Evolutionary conservation across 2,888 invertebrate species (phyloP), one percentile per base, ranked within the genome.

Genomic region (Morpho deidamia): DNA sequence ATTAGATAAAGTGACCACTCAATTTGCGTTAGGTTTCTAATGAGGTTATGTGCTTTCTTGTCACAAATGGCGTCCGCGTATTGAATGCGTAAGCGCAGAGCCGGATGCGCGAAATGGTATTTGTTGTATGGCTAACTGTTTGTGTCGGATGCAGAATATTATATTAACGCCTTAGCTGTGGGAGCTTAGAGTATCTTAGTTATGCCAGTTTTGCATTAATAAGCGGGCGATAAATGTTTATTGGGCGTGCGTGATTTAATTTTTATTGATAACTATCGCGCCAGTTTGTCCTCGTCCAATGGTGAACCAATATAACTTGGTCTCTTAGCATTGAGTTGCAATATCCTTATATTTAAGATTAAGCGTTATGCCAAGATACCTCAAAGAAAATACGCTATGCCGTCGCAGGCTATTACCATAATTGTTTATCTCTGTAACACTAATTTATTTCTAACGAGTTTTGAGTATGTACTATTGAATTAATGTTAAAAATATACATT

Each of bases 31-130:
- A 81, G 85, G 81, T 84, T 84, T 86, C 83, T 88, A 88, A 89
- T 89, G 83, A 85, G 89, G 88, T 86, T 87, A 87, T 89, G 87
- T 78, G 88, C 88, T 88, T 87, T 86, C 89, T 83, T 86, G 88
- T 88, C 89, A 88, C 88, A 89, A 83, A 76, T 79, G 78, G 78
- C 75, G 77, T 67, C 71, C 76, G 81, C 70, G 81, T 58, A 70
- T 71, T 80, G 86, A 84, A 86, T 88, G 86, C 82, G 80, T 73
- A 85, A 86, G 71, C 81, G 78, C 73, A 60, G 51, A 84, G 81
- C 83, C 88, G 88, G 88, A 89, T 88, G 85, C 79, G 88, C 86
- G 76, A 87, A 86, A 87, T 87, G 79, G 78, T 74, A 81, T 78
- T 81, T 78, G 80, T 75, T 78, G 78, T 74, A 74, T 74, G 75